phyloP scores from a whole-genome alignment of 2,888 invertebrate species.

The Diploptera punctata region DNA sequence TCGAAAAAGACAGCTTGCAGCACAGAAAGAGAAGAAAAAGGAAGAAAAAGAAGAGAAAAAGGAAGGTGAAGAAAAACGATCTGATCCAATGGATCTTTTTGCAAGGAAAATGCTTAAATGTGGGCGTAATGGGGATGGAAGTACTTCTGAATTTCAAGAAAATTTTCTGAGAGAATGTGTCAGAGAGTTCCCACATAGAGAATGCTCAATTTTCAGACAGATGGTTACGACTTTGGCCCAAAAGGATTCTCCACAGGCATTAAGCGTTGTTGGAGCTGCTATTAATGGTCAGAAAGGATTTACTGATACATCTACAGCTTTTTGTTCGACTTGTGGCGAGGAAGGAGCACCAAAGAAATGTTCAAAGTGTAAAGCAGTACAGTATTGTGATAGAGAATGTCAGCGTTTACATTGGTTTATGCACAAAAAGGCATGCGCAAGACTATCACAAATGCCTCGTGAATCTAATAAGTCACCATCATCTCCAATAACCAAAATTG shows the following conservation, averaged over 20 bases:
- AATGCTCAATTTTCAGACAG: constrained; percentile 89
- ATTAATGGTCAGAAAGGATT: constrained; percentile 91
- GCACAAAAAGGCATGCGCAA: constrained; percentile 84
- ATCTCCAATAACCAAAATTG: neutral
- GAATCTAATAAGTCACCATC: constrained; percentile 26
- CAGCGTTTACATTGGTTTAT: constrained; percentile 93
- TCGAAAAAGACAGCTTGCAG: constrained; percentile 69
- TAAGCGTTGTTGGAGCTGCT: constrained; percentile 76
- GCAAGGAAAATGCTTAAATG: constrained; percentile 78
- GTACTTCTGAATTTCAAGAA: constrained; percentile 65
- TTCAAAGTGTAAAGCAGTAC: constrained; percentile 90
- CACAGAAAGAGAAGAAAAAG: constrained; percentile 53
- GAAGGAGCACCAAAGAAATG: constrained; percentile 92
- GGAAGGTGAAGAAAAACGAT: constrained; percentile 60
- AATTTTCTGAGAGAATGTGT: constrained; percentile 83
- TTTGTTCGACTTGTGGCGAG: constrained; percentile 87
- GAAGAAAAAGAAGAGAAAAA: constrained; percentile 46
- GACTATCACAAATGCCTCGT: constrained; percentile 56
- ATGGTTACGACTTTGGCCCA: constrained; percentile 79
- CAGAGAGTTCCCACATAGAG: constrained; percentile 88
- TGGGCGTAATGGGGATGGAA: constrained; percentile 70
- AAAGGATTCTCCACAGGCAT: constrained; percentile 73
- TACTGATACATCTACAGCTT: constrained; percentile 64
- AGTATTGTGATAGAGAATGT: constrained; percentile 94
- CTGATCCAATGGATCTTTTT: constrained; percentile 76